Base-by-base conservation (phyloP, 2,797 vertebrate genomes). In the Threskiornis aethiopicus region DNA sequence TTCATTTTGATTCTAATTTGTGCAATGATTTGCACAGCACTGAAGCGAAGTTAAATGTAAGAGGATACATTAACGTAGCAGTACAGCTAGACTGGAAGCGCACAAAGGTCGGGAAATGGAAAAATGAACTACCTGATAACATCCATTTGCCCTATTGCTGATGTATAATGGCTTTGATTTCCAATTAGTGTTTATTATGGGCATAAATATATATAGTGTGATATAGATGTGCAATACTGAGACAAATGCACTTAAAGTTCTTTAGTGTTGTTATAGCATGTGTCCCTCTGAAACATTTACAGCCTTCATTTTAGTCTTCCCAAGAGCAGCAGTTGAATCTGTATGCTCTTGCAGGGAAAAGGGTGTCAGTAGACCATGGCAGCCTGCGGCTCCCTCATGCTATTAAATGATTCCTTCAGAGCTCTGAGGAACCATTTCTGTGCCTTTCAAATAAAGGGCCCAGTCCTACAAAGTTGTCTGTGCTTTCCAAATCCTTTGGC, bases 1-100 rank as follows among this genome's bases (percentile, higher is more conserved):
- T 94, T 87, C 72, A 49, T 87, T 97, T 84, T 58, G 84, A 58
- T 93, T 91, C 92, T 81, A 55, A 89, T 95, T 92, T 80, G 46
- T 71, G 67, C 86, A 44, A 24, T 62, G 92, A 87, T 96, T 84
- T 94, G 85, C 90, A 75, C 79, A 72, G 91, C 87, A 86, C 57
- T 91, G 76, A 75, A 93, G 84, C 72, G 37, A 87, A 86, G 76
- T 81, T 89, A 92, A 87, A 86, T 84, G 54, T 67, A 94, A 87
- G 79, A 84, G 72, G 54, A 72, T 94, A 64, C 89, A 87, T 94
- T 97, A 95, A 94, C 54, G 41, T 44, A 84, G 87, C 52, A 46
- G 33, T 84, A n/a, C n/a, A 81, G 72, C 87, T 84, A n/a, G 41
- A 58, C 81, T 94, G 66, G 65, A 92, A 91, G 47, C 0, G 1